Percentiles rank a stretch among this genome's conserved stretches.
Evolutionary conservation across 2,797 vertebrate species (phyloP).

Genomic region (Myotis pilosus): DNA sequence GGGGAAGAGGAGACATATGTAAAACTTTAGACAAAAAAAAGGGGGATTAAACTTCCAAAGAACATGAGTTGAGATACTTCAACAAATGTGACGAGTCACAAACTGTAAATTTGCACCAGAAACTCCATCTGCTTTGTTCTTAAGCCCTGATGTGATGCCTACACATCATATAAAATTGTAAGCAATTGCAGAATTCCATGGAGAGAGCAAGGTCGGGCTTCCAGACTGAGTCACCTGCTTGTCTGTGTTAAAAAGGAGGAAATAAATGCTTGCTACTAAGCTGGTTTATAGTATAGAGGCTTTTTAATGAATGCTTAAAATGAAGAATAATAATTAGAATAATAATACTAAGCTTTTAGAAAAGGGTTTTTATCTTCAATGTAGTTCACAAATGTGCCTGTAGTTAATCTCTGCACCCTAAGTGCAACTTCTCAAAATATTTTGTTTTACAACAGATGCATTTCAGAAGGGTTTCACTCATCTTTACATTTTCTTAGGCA

Average conservation of each 20-base stretch:
- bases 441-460: conserved; percentile 55
- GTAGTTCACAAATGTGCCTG: conserved; percentile 18
- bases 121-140: neutral
- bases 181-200: neutral
- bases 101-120: neutral
- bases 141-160: neutral
- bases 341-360: conserved; percentile 56
- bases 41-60: neutral
- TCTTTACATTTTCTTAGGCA: conserved; percentile 51
- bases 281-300: neutral
- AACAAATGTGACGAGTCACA: neutral
- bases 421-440: conserved; percentile 67
- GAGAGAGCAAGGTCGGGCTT: neutral
- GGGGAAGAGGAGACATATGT: no score
- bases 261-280: conserved; percentile 36
- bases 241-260: conserved; percentile 1
- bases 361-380: conserved; percentile 62
- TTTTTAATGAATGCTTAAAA: conserved; percentile 61
- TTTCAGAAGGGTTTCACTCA: conserved; percentile 52
- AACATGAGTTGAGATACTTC: neutral
- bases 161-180: neutral
- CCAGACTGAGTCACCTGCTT: neutral
- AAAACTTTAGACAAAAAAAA: neutral
- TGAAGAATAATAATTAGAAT: conserved; percentile 66
- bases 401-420: conserved; percentile 51